Percentiles rank a stretch among this genome's conserved stretches.
Conservation (phyloP, 2,797 vertebrate species). For the Argentina silus region DNA sequence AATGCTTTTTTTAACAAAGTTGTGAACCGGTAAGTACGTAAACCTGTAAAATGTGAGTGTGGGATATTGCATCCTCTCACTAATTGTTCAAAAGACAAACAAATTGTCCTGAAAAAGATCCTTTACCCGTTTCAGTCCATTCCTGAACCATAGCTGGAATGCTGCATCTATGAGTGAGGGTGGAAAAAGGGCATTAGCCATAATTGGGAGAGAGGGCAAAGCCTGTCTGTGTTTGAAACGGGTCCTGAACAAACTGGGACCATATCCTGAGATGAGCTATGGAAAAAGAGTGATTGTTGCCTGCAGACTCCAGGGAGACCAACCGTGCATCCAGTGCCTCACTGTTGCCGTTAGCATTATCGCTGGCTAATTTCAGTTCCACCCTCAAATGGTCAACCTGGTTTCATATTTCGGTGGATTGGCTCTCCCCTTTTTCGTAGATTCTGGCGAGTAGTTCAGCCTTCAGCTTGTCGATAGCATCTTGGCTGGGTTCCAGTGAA, state of each 20-base stretch:
- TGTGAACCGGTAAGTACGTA: constrained; percentile 3
- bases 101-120: background rate
- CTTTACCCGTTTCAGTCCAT: background rate
- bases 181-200: background rate
- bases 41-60: constrained; percentile 2
- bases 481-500: no score
- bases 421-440: no score
- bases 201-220: background rate
- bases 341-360: no score
- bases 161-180: background rate
- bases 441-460: no score
- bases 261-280: background rate
- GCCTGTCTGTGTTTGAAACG: background rate
- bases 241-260: constrained; percentile 6
- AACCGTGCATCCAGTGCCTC: no score
- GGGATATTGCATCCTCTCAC: background rate
- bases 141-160: background rate
- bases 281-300: no score
- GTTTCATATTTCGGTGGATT: no score
- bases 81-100: background rate
- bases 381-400: no score
- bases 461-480: no score
- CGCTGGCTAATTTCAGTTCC: no score
- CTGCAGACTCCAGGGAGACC: no score
- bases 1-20: background rate